Evolutionary conservation across 2,113 vertebrate genomes (phyloP).

Genomic region (Heterotis niloticus): DNA sequence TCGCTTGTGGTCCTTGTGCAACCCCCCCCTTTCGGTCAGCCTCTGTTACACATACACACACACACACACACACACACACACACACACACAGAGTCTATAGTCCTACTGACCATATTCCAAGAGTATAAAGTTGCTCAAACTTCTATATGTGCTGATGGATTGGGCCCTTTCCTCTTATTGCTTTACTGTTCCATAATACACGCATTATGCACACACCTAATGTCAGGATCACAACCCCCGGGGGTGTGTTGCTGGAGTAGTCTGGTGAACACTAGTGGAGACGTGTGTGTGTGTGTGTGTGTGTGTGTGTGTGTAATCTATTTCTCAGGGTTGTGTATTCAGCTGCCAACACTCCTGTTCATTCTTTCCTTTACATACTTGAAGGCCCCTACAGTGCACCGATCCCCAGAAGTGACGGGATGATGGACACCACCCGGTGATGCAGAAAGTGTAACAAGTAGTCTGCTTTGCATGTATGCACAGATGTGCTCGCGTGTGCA

Average conservation of each 20-base stretch:
- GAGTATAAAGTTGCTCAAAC: too few relatives aligned
- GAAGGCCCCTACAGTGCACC: background rate
- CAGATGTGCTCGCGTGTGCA: constrained; percentile 3
- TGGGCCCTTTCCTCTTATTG: background rate
- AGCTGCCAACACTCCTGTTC: background rate
- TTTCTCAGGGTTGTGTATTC: background rate
- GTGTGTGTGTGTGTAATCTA: constrained; percentile 8
- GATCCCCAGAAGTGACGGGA: background rate
- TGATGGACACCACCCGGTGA: background rate
- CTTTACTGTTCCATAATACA: background rate
- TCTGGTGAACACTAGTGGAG: background rate
- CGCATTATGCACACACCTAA: background rate
- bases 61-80: background rate
- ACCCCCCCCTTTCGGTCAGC: background rate
- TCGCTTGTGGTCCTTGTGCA: background rate
- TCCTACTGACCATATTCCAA: background rate
- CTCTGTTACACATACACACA: too few relatives aligned
- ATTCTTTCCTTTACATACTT: background rate
- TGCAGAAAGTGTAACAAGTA: constrained; percentile 10
- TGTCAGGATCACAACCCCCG: background rate
- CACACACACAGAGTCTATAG: constrained; percentile 7
- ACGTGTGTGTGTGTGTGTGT: constrained; percentile 15
- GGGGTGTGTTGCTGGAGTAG: background rate
- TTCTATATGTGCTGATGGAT: background rate
- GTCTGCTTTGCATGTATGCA: background rate